Percentiles rank a stretch among this genome's conserved stretches.
phyloP scores from a whole-genome alignment of 2,113 vertebrate genomes.

The Carassius carassius region DNA sequence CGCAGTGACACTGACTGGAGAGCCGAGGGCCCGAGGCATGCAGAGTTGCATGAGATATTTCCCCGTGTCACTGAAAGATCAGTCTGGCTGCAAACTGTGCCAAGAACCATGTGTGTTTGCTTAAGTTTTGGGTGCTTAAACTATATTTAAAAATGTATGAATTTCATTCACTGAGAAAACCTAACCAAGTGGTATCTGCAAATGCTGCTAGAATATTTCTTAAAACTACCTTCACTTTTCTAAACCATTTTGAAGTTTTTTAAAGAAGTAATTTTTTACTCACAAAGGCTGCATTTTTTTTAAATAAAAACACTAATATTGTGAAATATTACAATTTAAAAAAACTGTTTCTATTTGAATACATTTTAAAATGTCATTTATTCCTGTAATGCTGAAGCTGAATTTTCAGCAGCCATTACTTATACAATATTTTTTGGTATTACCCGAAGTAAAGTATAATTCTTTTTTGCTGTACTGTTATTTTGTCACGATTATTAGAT shows the following conservation, averaged over 20 bases:
- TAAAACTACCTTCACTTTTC: not conserved
- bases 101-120: not conserved
- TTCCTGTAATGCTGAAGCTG: no score
- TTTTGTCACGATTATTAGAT: no score
- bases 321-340: no score
- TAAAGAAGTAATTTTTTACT: no score
- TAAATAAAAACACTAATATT: no score
- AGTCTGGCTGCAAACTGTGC: constrained; percentile 24
- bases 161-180: not conserved
- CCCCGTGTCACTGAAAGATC: constrained; percentile 30
- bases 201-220: not conserved
- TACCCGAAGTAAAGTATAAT: not conserved
- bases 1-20: constrained; percentile 29
- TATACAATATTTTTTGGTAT: not conserved
- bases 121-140: not conserved
- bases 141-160: not conserved
- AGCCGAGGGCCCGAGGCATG: constrained; percentile 20
- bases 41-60: constrained; percentile 40
- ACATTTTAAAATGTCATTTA: no score
- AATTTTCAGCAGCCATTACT: no score
- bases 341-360: no score
- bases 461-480: not conserved
- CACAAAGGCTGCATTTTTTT: no score
- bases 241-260: not conserved
- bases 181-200: no score